phyloP scores from a whole-genome alignment of 2,888 invertebrate genomes.

The Ecdyonurus torrentis region DNA sequence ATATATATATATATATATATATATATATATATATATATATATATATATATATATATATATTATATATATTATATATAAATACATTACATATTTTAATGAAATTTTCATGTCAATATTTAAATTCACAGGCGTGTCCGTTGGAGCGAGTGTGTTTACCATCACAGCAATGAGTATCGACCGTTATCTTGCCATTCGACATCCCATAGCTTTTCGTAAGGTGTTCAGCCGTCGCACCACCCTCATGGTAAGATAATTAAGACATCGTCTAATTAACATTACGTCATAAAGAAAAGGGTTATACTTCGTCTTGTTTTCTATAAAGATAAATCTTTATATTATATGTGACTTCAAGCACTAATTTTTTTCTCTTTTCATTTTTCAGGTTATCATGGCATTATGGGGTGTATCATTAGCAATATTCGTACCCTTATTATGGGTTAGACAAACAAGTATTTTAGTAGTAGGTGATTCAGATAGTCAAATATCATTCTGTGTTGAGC shows the following conservation, averaged over 20 bases:
- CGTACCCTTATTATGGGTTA: slow-evolving; percentile 41
- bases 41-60: background rate
- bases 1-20: background rate
- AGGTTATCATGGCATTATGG: slow-evolving; percentile 44
- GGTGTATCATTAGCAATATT: slow-evolving; percentile 45
- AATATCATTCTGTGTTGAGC: slow-evolving; percentile 44
- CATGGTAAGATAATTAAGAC: slow-evolving; percentile 25
- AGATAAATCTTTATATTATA: too few relatives aligned
- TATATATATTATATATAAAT: background rate
- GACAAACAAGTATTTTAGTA: slow-evolving; percentile 19
- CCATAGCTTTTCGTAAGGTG: slow-evolving; percentile 50
- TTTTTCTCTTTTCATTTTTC: slow-evolving; percentile 5
- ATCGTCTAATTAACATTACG: too few relatives aligned
- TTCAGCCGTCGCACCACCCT: slow-evolving; percentile 49
- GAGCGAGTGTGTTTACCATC: slow-evolving; percentile 63
- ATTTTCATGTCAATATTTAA: slow-evolving; percentile 13
- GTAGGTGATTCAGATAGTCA: slow-evolving; percentile 20
- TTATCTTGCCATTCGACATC: slow-evolving; percentile 56
- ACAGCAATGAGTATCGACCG: slow-evolving; percentile 63
- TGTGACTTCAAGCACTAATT: too few relatives aligned
- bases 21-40: background rate
- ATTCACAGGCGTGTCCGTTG: slow-evolving; percentile 52
- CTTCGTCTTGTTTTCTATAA: too few relatives aligned
- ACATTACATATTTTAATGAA: background rate
- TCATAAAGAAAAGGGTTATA: too few relatives aligned